These are phyloP conservation scores for Pituophis catenifer DNA, from an alignment of 2,113 vertebrate species.

Conservation along the genomic window DNA sequence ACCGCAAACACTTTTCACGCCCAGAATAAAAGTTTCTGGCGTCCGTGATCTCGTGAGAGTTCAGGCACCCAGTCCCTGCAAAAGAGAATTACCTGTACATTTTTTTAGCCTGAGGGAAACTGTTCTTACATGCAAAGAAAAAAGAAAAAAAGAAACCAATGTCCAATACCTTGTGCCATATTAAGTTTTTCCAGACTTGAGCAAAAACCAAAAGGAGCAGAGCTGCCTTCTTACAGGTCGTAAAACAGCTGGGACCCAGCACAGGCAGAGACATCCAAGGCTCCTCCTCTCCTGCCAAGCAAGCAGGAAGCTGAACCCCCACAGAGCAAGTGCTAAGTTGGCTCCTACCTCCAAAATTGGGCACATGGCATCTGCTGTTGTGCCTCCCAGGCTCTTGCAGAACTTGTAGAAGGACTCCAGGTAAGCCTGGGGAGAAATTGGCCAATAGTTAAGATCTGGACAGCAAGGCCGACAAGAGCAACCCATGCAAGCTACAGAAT, in stretches of 20 bases:
- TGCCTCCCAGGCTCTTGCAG: conserved; percentile 91
- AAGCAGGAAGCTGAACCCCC: neutral
- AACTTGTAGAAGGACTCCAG: conserved; percentile 98
- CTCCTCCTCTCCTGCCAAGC: neutral
- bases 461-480: neutral
- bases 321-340: neutral
- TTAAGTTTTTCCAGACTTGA: neutral
- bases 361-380: conserved; percentile 95
- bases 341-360: conserved; percentile 91
- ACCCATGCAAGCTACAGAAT: neutral
- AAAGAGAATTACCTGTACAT: no score
- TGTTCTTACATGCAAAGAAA: neutral
- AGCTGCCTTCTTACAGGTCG: neutral
- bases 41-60: no score
- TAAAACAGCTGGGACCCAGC: neutral
- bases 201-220: neutral
- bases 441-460: neutral
- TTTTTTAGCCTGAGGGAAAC: neutral
- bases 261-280: neutral
- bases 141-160: no score
- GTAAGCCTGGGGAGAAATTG: conserved; percentile 77
- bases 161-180: neutral
- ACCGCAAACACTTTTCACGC: no score
- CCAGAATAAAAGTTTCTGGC: no score
- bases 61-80: no score